Percentiles rank a stretch among this genome's conserved stretches.
phyloP scores from a whole-genome alignment of 2,888 invertebrate genomes.

The Drosophila kokeensis region DNA sequence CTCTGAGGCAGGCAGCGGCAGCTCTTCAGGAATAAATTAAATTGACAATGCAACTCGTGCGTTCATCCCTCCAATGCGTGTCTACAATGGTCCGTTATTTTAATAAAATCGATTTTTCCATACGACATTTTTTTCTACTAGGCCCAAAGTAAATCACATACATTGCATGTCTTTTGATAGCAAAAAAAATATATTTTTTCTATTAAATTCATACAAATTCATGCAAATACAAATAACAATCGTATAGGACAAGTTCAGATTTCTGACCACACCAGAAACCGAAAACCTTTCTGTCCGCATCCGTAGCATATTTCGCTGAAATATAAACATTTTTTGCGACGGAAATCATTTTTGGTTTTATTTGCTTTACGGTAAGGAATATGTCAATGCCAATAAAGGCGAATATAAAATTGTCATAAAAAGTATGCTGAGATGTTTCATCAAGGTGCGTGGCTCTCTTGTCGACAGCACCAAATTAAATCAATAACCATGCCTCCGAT shows the following conservation, averaged over 20 bases:
- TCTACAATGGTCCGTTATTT: constrained; percentile 52
- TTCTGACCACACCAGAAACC: constrained; percentile 4
- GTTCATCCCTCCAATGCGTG: constrained; percentile 20
- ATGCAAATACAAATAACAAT: constrained; percentile 40
- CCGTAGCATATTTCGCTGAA: constrained; percentile 27
- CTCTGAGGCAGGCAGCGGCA: constrained; percentile 27
- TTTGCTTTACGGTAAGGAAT: constrained; percentile 62
- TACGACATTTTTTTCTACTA: not conserved
- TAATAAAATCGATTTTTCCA: constrained; percentile 50
- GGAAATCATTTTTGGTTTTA: constrained; percentile 67
- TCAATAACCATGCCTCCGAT: constrained; percentile 51
- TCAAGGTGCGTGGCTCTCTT: constrained; percentile 50
- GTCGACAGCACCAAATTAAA: constrained; percentile 54
- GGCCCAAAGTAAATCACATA: constrained; percentile 5
- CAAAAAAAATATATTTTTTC: constrained; percentile 13
- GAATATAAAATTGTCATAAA: constrained; percentile 69
- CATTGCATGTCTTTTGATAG: constrained; percentile 34
- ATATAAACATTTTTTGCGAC: constrained; percentile 36
- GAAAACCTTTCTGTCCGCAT: constrained; percentile 26
- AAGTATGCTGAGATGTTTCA: constrained; percentile 54
- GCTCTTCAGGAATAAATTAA: constrained; percentile 58
- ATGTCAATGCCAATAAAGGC: constrained; percentile 69
- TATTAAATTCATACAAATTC: constrained; percentile 25
- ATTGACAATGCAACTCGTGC: constrained; percentile 58
- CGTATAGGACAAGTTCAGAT: constrained; percentile 11